These are phyloP conservation scores for Nemotelus pantherinus DNA, from an alignment of 2,888 invertebrate genomes.

Conservation along the genomic window DNA sequence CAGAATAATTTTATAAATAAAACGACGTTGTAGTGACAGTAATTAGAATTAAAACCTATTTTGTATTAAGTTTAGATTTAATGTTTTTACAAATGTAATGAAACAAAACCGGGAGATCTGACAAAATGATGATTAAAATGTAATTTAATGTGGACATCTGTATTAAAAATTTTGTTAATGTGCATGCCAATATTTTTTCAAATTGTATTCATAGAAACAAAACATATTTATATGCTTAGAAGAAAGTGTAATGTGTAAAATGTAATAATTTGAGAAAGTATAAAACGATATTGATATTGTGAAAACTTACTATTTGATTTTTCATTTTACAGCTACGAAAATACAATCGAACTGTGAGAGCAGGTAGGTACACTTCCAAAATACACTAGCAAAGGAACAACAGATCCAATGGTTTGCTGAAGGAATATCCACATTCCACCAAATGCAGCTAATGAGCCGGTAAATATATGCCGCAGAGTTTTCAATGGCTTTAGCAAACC, in stretches of 20 bases:
- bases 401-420: no score
- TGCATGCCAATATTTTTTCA: conserved; percentile 8
- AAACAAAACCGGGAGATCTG: not conserved
- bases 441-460: no score
- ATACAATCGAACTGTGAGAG: not conserved
- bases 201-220: not conserved
- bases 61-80: conserved; percentile 2
- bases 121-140: conserved; percentile 1
- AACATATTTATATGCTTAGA: not conserved
- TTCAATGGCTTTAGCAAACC: no score
- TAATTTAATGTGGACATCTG: not conserved
- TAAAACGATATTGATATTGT: conserved; percentile 1
- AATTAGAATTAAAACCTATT: conserved; percentile 3
- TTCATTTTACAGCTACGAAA: not conserved
- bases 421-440: no score
- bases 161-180: not conserved
- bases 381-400: no score
- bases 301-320: not conserved
- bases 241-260: not conserved
- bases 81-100: not conserved
- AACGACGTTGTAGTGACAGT: not conserved
- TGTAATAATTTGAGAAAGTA: not conserved
- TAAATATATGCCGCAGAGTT: no score
- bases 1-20: not conserved
- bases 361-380: no score